Base-by-base conservation (phyloP, 2,797 vertebrate species). In the Coregonus suidteri region DNA sequence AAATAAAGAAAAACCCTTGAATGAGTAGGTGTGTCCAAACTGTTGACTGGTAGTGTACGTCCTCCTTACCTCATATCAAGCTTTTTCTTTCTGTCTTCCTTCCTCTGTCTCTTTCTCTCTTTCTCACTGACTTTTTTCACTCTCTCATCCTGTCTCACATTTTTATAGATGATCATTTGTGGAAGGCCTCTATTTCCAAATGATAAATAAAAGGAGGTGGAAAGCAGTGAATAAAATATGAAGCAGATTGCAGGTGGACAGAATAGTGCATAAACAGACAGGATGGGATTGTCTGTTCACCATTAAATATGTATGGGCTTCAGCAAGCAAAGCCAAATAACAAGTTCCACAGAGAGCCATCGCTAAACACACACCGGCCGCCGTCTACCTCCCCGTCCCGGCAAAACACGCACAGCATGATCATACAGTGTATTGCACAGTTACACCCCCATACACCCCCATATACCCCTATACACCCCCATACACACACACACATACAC, bases 161-260 rank as follows among this genome's bases (percentile, higher is more conserved):
- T 83, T 81, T 75, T 73, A 82, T 77, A 74, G 13, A 77, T 77
- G 79, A 74, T 75, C 41, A 59, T 16, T 71, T 74, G 41, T 65
- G 59, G 54, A 31, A 34, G 41, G 64, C 73, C 68, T 83, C 47
- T 37, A 73, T 81, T 81, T 80, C 75, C 77, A 89, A 89, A 90
- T 88, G 84, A 82, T 77, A 86, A 83, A 81, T 86, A 87, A 84
- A 52, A 67, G 51, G 64, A 78, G 85, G 78, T 83, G 81, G 66
- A 83, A 77, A 87, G 71, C n/a, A 0, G 78, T 91, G 82, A 91
- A 92, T 90, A 88, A 90, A 87, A 88, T 80, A 92, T 91, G 87
- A 89, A 84, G 77, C 80, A 18, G 65, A 74, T 59, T 77, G 80
- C 86, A 87, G 88, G 86, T 90, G 82, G 86, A 83, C 85, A 90